These are phyloP conservation scores for Octopus sinensis DNA, from an alignment of 1,140 invertebrate species.

Conservation along the genomic window DNA sequence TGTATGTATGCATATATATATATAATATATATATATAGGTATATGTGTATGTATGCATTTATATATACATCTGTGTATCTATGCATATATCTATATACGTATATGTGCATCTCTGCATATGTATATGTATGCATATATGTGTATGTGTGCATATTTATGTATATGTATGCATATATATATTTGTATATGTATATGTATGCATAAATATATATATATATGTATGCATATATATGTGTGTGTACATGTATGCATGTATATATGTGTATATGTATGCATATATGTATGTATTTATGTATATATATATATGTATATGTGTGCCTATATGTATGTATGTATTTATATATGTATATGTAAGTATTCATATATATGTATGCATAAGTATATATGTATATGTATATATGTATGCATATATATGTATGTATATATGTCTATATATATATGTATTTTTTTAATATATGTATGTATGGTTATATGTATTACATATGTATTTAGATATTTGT, in stretches of 20 bases:
- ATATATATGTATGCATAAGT: neutral
- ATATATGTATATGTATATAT: neutral
- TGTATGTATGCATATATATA: neutral
- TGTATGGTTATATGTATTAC: no score
- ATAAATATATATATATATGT: neutral
- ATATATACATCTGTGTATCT: neutral
- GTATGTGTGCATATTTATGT: neutral
- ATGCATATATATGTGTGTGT: neutral
- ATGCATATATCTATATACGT: neutral
- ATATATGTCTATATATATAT: neutral
- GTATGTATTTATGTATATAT: neutral
- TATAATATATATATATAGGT: neutral
- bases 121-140: neutral
- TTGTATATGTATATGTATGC: neutral
- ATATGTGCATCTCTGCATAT: neutral
- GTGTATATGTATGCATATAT: neutral
- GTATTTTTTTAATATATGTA: no score
- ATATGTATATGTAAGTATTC: neutral
- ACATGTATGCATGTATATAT: neutral
- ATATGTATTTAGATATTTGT: no score
- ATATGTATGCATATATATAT: neutral
- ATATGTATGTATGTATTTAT: neutral
- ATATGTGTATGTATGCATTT: neutral
- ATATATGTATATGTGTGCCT: neutral
- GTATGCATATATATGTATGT: neutral